A percentile compares a stretch with the other conserved stretches of the same genome.
phyloP scores from a whole-genome alignment of 2,797 vertebrate species.

The Bovichtus diacanthus region DNA sequence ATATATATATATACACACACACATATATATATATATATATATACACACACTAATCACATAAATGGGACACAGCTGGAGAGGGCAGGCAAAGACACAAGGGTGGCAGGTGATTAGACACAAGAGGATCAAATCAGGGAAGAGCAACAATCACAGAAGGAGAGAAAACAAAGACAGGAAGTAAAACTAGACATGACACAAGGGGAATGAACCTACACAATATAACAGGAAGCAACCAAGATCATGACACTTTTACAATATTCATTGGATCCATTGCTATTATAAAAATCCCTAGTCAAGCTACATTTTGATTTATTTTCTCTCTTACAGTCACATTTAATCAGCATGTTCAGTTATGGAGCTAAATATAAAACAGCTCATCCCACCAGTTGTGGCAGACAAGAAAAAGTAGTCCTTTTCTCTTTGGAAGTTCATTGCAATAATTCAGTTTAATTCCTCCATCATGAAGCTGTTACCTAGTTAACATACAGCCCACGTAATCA shows the following conservation, averaged over 20 bases:
- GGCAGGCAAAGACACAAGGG: no score
- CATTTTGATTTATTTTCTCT: background rate
- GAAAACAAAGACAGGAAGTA: background rate
- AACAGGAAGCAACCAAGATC: background rate
- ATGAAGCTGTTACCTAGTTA: background rate
- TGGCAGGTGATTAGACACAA: no score
- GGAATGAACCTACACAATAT: background rate
- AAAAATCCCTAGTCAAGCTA: no score
- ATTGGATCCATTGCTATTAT: no score
- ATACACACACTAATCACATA: no score
- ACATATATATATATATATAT: no score
- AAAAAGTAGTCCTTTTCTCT: background rate
- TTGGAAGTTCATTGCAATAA: background rate
- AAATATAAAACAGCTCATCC: conserved; percentile 15
- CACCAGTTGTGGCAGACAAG: background rate
- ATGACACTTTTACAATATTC: no score
- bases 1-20: no score
- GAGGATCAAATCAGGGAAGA: no score
- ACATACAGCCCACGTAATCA: background rate
- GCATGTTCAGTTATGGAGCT: background rate
- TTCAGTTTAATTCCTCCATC: background rate
- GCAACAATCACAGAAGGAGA: no score
- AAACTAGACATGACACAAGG: no score
- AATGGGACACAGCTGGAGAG: no score
- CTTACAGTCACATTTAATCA: conserved; percentile 13